Percentiles rank a stretch among this genome's conserved stretches.
Evolutionary conservation across 1,140 invertebrate genomes (phyloP).

Genomic region (Drosophila tristis): DNA sequence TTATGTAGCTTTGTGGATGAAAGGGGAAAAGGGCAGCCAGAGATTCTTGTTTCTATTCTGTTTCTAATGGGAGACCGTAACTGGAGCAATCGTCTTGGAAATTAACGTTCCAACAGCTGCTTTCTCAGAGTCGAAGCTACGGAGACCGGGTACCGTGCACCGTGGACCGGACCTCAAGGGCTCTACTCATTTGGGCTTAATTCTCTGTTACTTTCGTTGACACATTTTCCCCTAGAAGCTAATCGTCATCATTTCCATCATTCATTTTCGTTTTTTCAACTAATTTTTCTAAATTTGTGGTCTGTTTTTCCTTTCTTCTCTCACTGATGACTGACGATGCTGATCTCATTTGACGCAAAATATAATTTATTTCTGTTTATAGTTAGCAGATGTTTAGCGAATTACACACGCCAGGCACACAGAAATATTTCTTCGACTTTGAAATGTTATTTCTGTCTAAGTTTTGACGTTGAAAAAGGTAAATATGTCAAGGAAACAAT

Average conservation of each 20-base stretch:
- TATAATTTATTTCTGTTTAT: constrained; percentile 65
- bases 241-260: constrained; percentile 60
- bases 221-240: constrained; percentile 58
- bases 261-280: constrained; percentile 23
- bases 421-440: constrained; percentile 34
- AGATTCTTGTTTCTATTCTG: constrained; percentile 13
- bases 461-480: constrained; percentile 39
- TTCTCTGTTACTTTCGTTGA: constrained; percentile 70
- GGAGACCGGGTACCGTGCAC: too few species aligned
- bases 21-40: neutral
- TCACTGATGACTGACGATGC: constrained; percentile 23
- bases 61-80: constrained; percentile 17
- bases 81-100: constrained; percentile 45
- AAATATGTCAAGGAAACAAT: constrained; percentile 74
- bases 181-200: constrained; percentile 17
- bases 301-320: constrained; percentile 38
- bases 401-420: constrained; percentile 20
- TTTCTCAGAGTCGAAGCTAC: neutral
- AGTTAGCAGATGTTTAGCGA: constrained; percentile 66
- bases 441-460: constrained; percentile 34
- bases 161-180: neutral
- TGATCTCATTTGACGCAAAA: constrained; percentile 69
- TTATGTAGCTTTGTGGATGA: neutral
- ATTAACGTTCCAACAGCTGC: neutral
- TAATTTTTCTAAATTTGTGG: constrained; percentile 30